Conservation (phyloP, 2,797 vertebrate genomes). For the Lagocephalus sceleratus region DNA sequence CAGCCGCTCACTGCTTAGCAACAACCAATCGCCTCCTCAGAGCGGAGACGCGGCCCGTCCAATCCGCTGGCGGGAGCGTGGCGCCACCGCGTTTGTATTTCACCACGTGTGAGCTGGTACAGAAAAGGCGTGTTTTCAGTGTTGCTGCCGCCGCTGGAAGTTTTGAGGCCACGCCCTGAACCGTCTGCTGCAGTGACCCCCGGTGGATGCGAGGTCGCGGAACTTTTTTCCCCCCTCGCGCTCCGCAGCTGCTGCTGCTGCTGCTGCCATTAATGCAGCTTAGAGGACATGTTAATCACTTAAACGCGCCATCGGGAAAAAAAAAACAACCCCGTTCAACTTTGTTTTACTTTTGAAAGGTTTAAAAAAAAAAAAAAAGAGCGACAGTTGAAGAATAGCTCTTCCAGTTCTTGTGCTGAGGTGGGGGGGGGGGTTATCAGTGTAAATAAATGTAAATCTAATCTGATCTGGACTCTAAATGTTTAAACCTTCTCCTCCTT, state of each 20-base stretch:
- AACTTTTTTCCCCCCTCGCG: neutral
- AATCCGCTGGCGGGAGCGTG: slow-evolving; percentile 64
- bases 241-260: neutral
- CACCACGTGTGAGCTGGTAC: slow-evolving; percentile 62
- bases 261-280: neutral
- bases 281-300: no score
- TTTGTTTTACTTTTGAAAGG: no score
- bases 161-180: slow-evolving; percentile 51
- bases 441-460: neutral
- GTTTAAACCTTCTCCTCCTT: neutral
- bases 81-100: slow-evolving; percentile 82
- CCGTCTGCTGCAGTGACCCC: slow-evolving; percentile 45
- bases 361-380: no score
- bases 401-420: neutral
- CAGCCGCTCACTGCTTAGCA: slow-evolving; percentile 82
- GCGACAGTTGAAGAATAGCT: no score
- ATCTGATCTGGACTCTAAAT: neutral
- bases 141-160: slow-evolving; percentile 11
- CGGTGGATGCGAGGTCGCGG: slow-evolving; percentile 14
- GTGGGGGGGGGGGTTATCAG: neutral
- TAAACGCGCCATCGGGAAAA: no score
- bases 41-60: slow-evolving; percentile 51
- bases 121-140: slow-evolving; percentile 1
- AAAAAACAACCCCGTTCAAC: no score
- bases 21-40: slow-evolving; percentile 76